Conservation (phyloP, 2,113 vertebrate genomes). For the Forbesichthys papilliferus region DNA sequence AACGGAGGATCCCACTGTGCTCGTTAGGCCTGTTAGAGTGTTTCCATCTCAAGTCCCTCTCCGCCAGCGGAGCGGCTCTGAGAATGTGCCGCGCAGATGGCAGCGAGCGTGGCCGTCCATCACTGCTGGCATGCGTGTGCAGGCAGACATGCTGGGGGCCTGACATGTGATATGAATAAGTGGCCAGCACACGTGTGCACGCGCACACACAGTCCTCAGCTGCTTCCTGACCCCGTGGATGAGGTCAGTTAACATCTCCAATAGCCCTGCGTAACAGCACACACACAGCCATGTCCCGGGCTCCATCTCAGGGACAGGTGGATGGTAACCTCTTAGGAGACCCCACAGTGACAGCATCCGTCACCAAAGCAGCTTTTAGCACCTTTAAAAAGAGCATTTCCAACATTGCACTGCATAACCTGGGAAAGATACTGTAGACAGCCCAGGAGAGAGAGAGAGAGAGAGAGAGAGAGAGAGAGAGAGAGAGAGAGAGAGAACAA, state of each 20-base stretch:
- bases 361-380: constrained; percentile 67
- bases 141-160: constrained; percentile 57
- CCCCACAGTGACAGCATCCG: constrained; percentile 46
- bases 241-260: constrained; percentile 67
- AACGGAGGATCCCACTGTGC: constrained; percentile 67
- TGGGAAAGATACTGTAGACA: constrained; percentile 6
- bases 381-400: constrained; percentile 68
- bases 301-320: constrained; percentile 66
- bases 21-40: constrained; percentile 44
- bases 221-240: constrained; percentile 57
- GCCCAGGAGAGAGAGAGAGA: constrained; percentile 2
- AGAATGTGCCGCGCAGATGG: constrained; percentile 59
- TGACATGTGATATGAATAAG: constrained; percentile 63
- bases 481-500: background rate
- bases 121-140: constrained; percentile 44
- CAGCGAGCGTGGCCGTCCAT: constrained; percentile 31
- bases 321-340: constrained; percentile 47
- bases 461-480: constrained; percentile 1
- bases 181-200: constrained; percentile 28
- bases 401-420: constrained; percentile 41
- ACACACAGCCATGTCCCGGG: background rate
- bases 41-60: constrained; percentile 28
- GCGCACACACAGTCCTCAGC: constrained; percentile 50
- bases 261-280: constrained; percentile 11
- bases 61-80: constrained; percentile 53